These are phyloP conservation scores for Adelges cooleyi DNA, from an alignment of 1,140 invertebrate genomes.

Conservation along the genomic window DNA sequence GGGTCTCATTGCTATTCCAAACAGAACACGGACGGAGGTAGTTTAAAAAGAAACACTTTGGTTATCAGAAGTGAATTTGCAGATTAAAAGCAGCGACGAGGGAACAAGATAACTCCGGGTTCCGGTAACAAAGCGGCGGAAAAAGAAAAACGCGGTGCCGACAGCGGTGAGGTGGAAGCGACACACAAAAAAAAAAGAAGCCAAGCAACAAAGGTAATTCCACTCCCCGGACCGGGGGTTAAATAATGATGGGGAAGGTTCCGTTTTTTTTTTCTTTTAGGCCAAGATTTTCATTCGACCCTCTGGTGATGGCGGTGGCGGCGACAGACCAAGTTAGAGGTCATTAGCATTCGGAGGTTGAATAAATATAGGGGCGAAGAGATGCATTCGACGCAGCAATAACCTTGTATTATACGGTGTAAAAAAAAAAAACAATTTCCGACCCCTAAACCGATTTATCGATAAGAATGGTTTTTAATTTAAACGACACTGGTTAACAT, in stretches of 20 bases:
- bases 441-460: constrained; percentile 26
- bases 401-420: constrained; percentile 17
- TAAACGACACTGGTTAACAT: constrained; percentile 27
- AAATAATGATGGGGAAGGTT: constrained; percentile 24
- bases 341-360: constrained; percentile 27
- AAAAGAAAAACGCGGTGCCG: background rate
- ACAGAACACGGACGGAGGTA: background rate
- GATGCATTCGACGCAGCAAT: background rate
- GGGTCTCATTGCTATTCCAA: constrained; percentile 12
- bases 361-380: background rate
- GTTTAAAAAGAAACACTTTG: constrained; percentile 23
- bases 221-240: constrained; percentile 22
- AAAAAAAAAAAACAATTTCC: constrained; percentile 14
- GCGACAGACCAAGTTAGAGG: background rate
- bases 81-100: constrained; percentile 9
- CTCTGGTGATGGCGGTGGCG: background rate
- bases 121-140: constrained; percentile 18
- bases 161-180: background rate
- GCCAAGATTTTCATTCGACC: constrained; percentile 8
- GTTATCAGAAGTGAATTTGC: constrained; percentile 27
- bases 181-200: constrained; percentile 6
- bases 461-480: constrained; percentile 26
- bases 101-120: constrained; percentile 21
- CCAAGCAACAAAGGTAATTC: constrained; percentile 24
- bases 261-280: background rate